Percentiles rank a stretch among this genome's conserved stretches.
These are phyloP conservation scores for Nasua narica DNA, from an alignment of 2,797 vertebrate genomes.

Conservation along the genomic window DNA sequence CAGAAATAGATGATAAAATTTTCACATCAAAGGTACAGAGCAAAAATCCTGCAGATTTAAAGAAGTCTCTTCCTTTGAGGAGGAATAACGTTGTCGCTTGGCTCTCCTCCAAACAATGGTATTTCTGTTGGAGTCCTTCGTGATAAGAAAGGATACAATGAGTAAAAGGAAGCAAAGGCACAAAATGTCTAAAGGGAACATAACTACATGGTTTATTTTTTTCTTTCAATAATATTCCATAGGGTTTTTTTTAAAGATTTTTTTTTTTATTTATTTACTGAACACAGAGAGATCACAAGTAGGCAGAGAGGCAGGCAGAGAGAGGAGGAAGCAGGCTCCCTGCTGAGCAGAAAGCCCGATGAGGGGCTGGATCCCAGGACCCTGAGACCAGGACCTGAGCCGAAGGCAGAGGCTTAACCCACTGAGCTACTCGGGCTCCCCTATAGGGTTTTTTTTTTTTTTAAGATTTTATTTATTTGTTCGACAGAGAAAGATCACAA, in stretches of 20 bases:
- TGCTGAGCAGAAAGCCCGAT: no score
- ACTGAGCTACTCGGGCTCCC: no score
- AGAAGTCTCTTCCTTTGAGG: slow-evolving; percentile 27
- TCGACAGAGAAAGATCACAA: no score
- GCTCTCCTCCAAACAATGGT: neutral
- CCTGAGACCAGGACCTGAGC: no score
- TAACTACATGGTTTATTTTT: neutral
- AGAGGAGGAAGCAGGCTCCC: no score
- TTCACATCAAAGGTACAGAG: slow-evolving; percentile 55
- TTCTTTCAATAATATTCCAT: neutral
- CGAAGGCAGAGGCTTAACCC: no score
- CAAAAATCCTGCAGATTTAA: slow-evolving; percentile 39
- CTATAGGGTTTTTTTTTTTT: no score
- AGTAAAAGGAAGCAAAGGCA: neutral
- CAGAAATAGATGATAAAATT: slow-evolving; percentile 62
- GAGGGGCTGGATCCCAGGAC: no score
- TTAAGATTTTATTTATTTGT: no score
- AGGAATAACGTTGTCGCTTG: neutral
- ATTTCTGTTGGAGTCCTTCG: neutral
- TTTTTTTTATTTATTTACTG: no score
- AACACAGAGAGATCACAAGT: no score
- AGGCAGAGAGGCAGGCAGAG: no score
- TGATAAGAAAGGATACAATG: neutral
- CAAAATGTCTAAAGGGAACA: neutral
- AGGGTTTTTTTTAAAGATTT: neutral